Base-by-base conservation (phyloP, 2,797 vertebrate species). In the Heterohyrax brucei region DNA sequence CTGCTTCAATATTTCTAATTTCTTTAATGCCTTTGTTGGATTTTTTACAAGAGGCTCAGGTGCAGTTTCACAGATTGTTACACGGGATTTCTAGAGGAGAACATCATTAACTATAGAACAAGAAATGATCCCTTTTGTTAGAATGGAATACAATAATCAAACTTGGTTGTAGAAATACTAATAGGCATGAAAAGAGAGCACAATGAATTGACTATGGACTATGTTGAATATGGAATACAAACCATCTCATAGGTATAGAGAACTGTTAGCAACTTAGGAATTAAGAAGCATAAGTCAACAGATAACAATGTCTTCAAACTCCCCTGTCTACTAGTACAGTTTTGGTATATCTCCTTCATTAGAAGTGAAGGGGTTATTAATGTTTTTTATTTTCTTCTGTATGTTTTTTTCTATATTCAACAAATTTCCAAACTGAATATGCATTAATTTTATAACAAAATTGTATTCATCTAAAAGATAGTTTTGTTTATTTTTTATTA, bases 361-460 rank as follows among this genome's bases (percentile, higher is more conserved):
- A 77, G 46, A 12, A 61, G 8, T 16, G 7, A 12, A 68, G 75
- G 1, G 10, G 14, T 94, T 85, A 59, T 62, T 76, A 12, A 33
- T 88, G 18, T 61, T 44, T 87, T 81, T 87, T 33, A 72, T 79
- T 48, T 5, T 62, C 13, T 92, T 84, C 12, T 86, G 48, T 46
- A 81, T 0, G 44, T 53, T 33, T 78, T 78, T 81, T 62, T 53
- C n/a, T 80, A 0, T 80, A 84, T 48, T 61, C 30, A 89, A 16
- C 75, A 62, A 79, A 66, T 61, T 78, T 70, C 24, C 6, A 50
- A 86, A 89, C 33, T 48, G 14, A 94, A 68, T 85, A 21, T 56
- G 9, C 24, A 50, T 24, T 87, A 19, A 93, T 90, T 89, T 91
- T 87, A 76, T 77, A 92, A 81, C 87, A 3, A 79, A 93, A 64